phyloP scores from a whole-genome alignment of 2,888 invertebrate species.

The Matsumyia berberina region DNA sequence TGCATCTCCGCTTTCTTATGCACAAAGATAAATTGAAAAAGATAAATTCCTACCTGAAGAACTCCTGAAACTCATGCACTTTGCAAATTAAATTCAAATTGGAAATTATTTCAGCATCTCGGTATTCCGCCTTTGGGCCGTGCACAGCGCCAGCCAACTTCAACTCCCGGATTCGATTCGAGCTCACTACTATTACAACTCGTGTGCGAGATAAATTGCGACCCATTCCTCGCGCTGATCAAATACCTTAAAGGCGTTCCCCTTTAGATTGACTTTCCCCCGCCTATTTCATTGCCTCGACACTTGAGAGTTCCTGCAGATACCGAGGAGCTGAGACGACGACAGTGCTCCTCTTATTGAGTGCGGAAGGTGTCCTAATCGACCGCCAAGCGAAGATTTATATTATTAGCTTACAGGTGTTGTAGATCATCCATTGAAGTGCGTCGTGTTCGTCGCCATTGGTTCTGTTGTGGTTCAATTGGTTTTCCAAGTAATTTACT shows the following conservation, averaged over 20 bases:
- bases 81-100: constrained; percentile 55
- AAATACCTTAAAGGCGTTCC: constrained; percentile 68
- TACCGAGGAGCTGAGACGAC: background rate
- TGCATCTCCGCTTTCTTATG: constrained; percentile 3
- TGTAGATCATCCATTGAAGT: constrained; percentile 61
- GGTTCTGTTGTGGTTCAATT: constrained; percentile 45
- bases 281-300: constrained; percentile 34
- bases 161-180: constrained; percentile 43
- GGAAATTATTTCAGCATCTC: constrained; percentile 32
- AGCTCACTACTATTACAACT: constrained; percentile 11
- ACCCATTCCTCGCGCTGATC: constrained; percentile 57
- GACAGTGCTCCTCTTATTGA: background rate
- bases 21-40: constrained; percentile 36
- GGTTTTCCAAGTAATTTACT: constrained; percentile 47
- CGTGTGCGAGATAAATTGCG: constrained; percentile 52
- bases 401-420: constrained; percentile 68
- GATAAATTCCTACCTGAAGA: constrained; percentile 35
- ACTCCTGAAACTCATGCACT: constrained; percentile 10
- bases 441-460: constrained; percentile 40
- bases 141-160: background rate
- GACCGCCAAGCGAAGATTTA: constrained; percentile 56
- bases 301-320: constrained; percentile 37
- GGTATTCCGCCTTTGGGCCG: constrained; percentile 3
- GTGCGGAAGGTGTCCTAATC: constrained; percentile 57
- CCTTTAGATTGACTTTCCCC: constrained; percentile 53